Evolutionary conservation across 2,797 vertebrate species (phyloP), one percentile per base, ranked within the genome.

Genomic region (Heliangelus exortis): DNA sequence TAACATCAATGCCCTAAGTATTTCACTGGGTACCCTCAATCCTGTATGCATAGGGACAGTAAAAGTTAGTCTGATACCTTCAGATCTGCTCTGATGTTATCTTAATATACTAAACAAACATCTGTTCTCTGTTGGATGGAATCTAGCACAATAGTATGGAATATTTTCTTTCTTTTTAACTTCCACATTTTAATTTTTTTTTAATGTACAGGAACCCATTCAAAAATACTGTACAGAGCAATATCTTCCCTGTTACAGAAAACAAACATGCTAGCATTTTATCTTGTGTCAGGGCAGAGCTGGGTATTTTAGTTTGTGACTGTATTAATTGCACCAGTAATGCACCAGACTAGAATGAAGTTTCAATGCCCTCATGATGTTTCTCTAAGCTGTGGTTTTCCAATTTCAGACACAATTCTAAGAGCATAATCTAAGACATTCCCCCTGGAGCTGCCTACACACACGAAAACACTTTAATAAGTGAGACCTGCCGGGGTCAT

Each of bases 381-480:
- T 97, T 94, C 93, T 95, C 96, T 97, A 96, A 95, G 94, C 90
- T 92, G 68, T 51, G 41, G 33, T 97, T 96, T 96, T 96, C 90
- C 83, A 88, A 87, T 94, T 90, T 88, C 91, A 94, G 92, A 72
- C 45, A 51, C 89, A 90, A 91, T 95, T 92, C 68, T 93, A 95
- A 71, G 71, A 97, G 91, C 61, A 96, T 95, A 97, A 94, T 94
- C 91, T 87, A 93, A 97, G 95, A 93, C 86, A 96, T 96, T 97
- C 97, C 95, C 95, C 57, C 77, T 94, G 95, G 97, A 97, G 78
- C 93, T 95, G 92, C 77, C 69, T 96, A 92, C 77, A 74, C 95
- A 93, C 86, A 97, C 89, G 98, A 97, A 96, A 91, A 96, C 90
- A 96, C 87, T 98, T 97, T 97, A 97, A 94, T 97, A 97, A 97